Conservation (phyloP, 2,797 vertebrate species). For the Ctenopoma multispine region DNA sequence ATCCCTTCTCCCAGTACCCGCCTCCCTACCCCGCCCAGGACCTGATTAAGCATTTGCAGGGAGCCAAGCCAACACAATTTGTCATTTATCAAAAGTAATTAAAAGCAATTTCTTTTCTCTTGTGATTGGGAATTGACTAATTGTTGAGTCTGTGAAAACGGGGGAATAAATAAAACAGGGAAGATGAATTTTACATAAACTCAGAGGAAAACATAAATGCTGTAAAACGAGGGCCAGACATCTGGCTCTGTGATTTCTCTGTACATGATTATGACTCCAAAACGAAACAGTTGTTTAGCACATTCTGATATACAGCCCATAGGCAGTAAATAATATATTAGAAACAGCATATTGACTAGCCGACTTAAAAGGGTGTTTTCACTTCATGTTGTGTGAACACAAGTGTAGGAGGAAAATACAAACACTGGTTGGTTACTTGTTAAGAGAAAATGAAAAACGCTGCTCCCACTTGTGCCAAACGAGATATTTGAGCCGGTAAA, state of each 20-base stretch:
- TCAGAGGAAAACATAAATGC: conserved; percentile 77
- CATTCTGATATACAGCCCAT: conserved; percentile 73
- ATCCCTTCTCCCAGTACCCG: conserved; percentile 57
- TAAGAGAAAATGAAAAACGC: conserved; percentile 54
- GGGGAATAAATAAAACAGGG: conserved; percentile 79
- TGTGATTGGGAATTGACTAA: conserved; percentile 84
- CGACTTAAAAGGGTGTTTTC: conserved; percentile 72
- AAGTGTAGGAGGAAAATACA: conserved; percentile 64
- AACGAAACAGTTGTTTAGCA: conserved; percentile 75
- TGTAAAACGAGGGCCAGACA: conserved; percentile 79
- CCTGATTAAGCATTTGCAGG: conserved; percentile 78
- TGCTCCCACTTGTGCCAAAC: conserved; percentile 45
- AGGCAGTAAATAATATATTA: conserved; percentile 80
- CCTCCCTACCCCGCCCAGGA: conserved; percentile 62
- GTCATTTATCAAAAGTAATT: conserved; percentile 89
- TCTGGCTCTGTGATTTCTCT: conserved; percentile 79
- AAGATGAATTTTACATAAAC: conserved; percentile 81
- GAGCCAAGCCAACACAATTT: conserved; percentile 81
- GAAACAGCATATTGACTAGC: conserved; percentile 76
- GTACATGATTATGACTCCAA: conserved; percentile 74
- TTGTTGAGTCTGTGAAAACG: conserved; percentile 78
- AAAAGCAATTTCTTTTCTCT: conserved; percentile 85
- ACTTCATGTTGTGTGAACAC: conserved; percentile 65
- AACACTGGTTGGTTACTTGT: conserved; percentile 67
- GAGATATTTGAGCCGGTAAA: conserved; percentile 53